Evolutionary conservation across 2,113 vertebrate genomes (phyloP), one percentile per base, ranked within the genome.

Genomic region (Larimichthys crocea): DNA sequence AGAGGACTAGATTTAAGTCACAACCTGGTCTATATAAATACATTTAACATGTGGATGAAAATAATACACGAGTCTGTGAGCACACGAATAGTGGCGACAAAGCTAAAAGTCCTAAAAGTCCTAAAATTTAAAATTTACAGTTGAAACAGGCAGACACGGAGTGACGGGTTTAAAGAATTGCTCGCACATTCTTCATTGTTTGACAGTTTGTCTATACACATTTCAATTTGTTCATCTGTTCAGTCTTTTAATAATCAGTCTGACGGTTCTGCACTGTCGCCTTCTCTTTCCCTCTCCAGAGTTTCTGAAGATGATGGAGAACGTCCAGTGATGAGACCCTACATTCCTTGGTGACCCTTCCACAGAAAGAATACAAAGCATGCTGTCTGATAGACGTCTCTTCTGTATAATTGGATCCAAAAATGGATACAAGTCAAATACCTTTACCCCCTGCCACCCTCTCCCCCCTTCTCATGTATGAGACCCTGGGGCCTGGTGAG

Each of bases 251-350:
- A 10, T 8, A 29, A 48, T 73, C 1, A 16, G 7, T 48, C 9
- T 42, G 40, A 31, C 59, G 10, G 1, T 42, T 56, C 1, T 2
- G 19, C 44, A 75, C 22, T 24, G 6, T 16, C 19, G 2, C 10
- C 49, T 4, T 53, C 10, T 78, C 10, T 68, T 11, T 86, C 17
- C 76, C 22, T 42, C 66, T 87, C 3, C 91, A 96, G 94, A 95
- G 88, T 95, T 95, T 77, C 88, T 95, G 87, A 95, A 95, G 86
- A 95, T 95, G 95, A 96, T 95, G 95, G 95, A 95, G 84, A 95
- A 94, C 11, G 86, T 96, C 46, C 94, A 95, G 88, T 95, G 92
- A 91, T 53, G 59, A 87, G 26, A 17, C 81, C 53, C 74, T 55
- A 91, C 91, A 90, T 94, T 93, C 91, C 93, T 87, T 15, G 24